These are phyloP conservation scores for Hippocampus guttulatus DNA, from an alignment of 2,113 vertebrate species.

Conservation along the genomic window DNA sequence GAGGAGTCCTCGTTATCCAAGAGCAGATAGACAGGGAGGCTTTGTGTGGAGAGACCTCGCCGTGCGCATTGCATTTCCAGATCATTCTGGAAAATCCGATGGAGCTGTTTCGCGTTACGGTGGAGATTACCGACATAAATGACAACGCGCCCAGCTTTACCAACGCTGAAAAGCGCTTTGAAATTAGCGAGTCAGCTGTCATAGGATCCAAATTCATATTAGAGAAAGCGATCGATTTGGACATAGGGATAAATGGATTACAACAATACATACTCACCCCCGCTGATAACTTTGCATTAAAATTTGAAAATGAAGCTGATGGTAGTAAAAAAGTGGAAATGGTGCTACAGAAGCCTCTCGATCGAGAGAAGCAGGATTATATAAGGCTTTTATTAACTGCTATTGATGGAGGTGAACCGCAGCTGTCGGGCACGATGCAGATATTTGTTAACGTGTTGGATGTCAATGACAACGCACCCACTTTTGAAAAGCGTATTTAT, in stretches of 20 bases:
- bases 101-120: slow-evolving; percentile 60
- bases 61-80: slow-evolving; percentile 72
- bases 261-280: slow-evolving; percentile 69
- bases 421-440: slow-evolving; percentile 46
- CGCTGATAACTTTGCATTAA: slow-evolving; percentile 50
- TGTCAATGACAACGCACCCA: slow-evolving; percentile 81
- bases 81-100: slow-evolving; percentile 74
- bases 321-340: slow-evolving; percentile 53
- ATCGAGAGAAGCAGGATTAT: slow-evolving; percentile 47
- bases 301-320: slow-evolving; percentile 19
- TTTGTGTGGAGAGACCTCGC: slow-evolving; percentile 57
- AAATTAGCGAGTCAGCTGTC: slow-evolving; percentile 52
- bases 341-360: slow-evolving; percentile 53
- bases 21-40: slow-evolving; percentile 61
- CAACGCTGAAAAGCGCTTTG: slow-evolving; percentile 40
- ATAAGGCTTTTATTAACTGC: slow-evolving; percentile 60
- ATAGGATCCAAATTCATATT: slow-evolving; percentile 53
- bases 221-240: slow-evolving; percentile 71
- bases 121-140: slow-evolving; percentile 71
- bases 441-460: slow-evolving; percentile 76
- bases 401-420: slow-evolving; percentile 49
- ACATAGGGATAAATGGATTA: slow-evolving; percentile 70
- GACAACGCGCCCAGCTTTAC: slow-evolving; percentile 56
- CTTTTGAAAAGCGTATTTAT: slow-evolving; percentile 70
- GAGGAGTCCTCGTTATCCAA: slow-evolving; percentile 52